A percentile compares a stretch with the other conserved stretches of the same genome.
These are phyloP conservation scores for Hypotaenidia philippensis DNA, from an alignment of 2,797 vertebrate species.

Conservation along the genomic window DNA sequence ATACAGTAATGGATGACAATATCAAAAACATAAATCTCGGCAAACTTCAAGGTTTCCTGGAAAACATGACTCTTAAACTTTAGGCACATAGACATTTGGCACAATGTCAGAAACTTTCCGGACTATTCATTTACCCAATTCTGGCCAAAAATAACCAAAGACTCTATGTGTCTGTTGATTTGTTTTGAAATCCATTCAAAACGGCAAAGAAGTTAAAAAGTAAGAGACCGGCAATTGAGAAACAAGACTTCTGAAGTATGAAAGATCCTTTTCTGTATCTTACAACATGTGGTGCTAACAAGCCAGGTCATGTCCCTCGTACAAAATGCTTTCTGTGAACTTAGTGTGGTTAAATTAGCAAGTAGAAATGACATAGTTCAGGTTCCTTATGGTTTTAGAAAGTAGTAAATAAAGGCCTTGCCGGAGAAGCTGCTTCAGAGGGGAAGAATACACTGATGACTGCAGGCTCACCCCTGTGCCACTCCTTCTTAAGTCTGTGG, in stretches of 20 bases:
- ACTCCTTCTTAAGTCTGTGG: background rate
- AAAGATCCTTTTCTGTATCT: constrained; percentile 76
- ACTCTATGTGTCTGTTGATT: constrained; percentile 85
- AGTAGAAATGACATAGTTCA: constrained; percentile 17
- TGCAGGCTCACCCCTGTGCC: accelerated
- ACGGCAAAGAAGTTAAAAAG: constrained; percentile 79
- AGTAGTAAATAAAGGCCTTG: constrained; percentile 23
- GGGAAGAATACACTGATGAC: background rate
- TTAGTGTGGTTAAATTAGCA: constrained; percentile 10
- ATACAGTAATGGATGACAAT: constrained; percentile 80
- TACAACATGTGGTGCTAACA: constrained; percentile 66
- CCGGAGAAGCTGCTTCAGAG: background rate
- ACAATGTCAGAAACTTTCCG: constrained; percentile 79
- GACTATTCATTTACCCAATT: constrained; percentile 81
- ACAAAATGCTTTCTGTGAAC: constrained; percentile 50
- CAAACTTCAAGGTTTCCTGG: constrained; percentile 81
- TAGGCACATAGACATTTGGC: constrained; percentile 81
- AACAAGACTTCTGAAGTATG: constrained; percentile 76
- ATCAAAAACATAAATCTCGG: constrained; percentile 78
- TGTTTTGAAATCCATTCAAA: constrained; percentile 86
- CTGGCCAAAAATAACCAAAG: constrained; percentile 82
- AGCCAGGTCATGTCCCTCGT: constrained; percentile 40
- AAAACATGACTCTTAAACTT: constrained; percentile 77
- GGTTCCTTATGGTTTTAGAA: constrained; percentile 35
- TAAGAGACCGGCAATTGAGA: constrained; percentile 73